phyloP scores from a whole-genome alignment of 2,113 vertebrate genomes.

The Xenopus laevis region DNA sequence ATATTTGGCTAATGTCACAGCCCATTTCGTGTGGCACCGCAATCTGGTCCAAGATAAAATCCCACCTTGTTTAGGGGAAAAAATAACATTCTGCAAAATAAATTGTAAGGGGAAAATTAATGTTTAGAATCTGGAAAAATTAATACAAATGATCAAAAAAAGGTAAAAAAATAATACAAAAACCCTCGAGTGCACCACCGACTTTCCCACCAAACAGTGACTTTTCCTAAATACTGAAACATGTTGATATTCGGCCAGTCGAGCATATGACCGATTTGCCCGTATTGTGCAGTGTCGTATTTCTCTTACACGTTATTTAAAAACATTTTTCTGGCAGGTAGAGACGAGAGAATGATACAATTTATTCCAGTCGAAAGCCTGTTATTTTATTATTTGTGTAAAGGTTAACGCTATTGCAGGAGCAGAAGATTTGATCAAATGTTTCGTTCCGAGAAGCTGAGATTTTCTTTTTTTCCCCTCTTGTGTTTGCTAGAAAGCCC shows the following conservation, averaged over 20 bases:
- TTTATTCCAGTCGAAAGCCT: neutral
- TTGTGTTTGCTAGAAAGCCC: slow-evolving; percentile 15
- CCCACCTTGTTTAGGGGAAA: too few species aligned
- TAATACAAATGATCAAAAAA: too few species aligned
- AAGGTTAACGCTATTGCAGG: slow-evolving; percentile 25
- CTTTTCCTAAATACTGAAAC: neutral
- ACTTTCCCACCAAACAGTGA: too few species aligned
- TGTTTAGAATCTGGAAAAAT: too few species aligned
- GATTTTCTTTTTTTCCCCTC: neutral
- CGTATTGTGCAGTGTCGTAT: neutral
- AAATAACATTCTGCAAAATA: too few species aligned
- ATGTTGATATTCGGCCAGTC: neutral
- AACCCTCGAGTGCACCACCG: too few species aligned
- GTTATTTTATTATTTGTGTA: slow-evolving; percentile 9
- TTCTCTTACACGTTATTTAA: slow-evolving; percentile 20
- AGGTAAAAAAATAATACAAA: too few species aligned
- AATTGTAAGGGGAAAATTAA: too few species aligned
- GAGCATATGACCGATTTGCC: slow-evolving; percentile 5
- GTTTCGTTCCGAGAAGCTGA: slow-evolving; percentile 30
- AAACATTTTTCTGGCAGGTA: slow-evolving; percentile 10
- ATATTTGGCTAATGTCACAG: too few species aligned
- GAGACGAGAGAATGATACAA: neutral
- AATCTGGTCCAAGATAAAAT: too few species aligned
- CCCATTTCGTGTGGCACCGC: too few species aligned
- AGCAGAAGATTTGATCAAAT: slow-evolving; percentile 20